Evolutionary conservation across 2,113 vertebrate genomes (phyloP).

Genomic region (Eulemur macaco): DNA sequence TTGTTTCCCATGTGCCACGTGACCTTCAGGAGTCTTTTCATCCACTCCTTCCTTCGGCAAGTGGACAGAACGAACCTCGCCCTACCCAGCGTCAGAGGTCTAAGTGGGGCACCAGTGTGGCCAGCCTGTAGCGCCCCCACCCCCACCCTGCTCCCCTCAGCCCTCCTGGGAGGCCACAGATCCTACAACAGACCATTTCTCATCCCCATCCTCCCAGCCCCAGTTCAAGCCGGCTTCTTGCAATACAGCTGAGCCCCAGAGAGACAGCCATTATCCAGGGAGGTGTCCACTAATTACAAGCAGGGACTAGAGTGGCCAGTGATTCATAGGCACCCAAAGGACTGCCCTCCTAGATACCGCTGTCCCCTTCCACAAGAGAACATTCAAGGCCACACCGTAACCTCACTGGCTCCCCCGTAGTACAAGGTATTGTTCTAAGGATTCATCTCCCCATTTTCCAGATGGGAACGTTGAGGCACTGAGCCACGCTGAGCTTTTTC

Average conservation of each 20-base stretch:
- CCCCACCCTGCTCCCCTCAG: no score
- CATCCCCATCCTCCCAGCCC: background rate
- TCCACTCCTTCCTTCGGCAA: background rate
- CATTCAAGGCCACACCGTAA: conserved; percentile 5
- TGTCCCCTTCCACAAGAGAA: background rate
- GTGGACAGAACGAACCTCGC: background rate
- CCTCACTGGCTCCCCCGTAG: background rate
- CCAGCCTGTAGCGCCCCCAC: background rate
- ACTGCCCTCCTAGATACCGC: background rate
- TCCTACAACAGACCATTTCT: background rate
- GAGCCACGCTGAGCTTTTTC: background rate
- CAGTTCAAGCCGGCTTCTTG: background rate
- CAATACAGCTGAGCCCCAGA: background rate
- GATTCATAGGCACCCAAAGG: background rate
- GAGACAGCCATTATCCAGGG: background rate
- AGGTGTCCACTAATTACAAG: background rate
- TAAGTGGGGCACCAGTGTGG: background rate
- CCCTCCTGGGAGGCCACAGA: background rate
- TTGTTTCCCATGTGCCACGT: background rate
- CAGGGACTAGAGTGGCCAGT: background rate
- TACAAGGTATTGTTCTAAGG: background rate
- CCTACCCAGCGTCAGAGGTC: background rate
- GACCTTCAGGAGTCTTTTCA: conserved; percentile 47
- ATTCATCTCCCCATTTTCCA: background rate
- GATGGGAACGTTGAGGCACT: conserved; percentile 35